Conservation (phyloP, 2,888 invertebrate genomes). For the Ophraella communa region DNA sequence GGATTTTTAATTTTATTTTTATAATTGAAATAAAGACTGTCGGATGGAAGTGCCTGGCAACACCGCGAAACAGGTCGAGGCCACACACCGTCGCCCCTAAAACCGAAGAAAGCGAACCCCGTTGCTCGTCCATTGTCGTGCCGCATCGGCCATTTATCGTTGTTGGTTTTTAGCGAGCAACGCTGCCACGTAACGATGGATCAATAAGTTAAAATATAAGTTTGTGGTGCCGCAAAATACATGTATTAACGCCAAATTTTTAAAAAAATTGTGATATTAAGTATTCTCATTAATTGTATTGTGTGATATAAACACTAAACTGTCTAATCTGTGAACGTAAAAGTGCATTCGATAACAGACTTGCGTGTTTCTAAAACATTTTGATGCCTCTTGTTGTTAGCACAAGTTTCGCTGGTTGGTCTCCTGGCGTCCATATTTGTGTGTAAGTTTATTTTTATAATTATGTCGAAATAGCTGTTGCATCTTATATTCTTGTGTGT, state of each 20-base stretch:
- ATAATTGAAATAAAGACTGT: slow-evolving; percentile 8
- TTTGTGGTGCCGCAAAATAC: slow-evolving; percentile 54
- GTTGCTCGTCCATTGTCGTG: slow-evolving; percentile 4
- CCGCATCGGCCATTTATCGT: slow-evolving; percentile 18
- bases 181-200: slow-evolving; percentile 59
- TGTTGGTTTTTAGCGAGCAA: slow-evolving; percentile 46
- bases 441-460: slow-evolving; percentile 46
- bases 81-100: slow-evolving; percentile 11
- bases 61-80: slow-evolving; percentile 21
- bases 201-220: slow-evolving; percentile 56
- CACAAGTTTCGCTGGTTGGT: slow-evolving; percentile 51
- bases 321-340: slow-evolving; percentile 47
- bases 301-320: slow-evolving; percentile 53
- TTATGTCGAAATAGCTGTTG: slow-evolving; percentile 10
- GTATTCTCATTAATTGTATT: slow-evolving; percentile 57
- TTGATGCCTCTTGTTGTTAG: slow-evolving; percentile 51
- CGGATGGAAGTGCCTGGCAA: slow-evolving; percentile 8
- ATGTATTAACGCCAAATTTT: slow-evolving; percentile 61
- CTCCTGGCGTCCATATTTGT: slow-evolving; percentile 58
- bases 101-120: slow-evolving; percentile 7
- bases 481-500: neutral
- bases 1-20: neutral
- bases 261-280: slow-evolving; percentile 60
- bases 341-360: slow-evolving; percentile 49
- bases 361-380: slow-evolving; percentile 53